A percentile compares a stretch with the other conserved stretches of the same genome.
Conservation (phyloP, 2,113 vertebrate species). For the Platichthys stellatus region DNA sequence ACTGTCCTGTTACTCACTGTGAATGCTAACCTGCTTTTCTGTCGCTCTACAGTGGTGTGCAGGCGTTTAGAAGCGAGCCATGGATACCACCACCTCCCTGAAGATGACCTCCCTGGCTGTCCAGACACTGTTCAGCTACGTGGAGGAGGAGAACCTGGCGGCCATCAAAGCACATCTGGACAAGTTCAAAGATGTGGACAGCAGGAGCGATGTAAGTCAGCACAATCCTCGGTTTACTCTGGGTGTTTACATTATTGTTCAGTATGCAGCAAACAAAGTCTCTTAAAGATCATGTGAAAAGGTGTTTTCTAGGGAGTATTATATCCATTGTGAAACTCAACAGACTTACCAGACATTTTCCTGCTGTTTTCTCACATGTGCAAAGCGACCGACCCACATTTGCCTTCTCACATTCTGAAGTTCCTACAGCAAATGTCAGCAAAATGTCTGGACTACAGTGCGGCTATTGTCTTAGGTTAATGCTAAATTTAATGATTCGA, state of each 20-base stretch:
- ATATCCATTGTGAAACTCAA: neutral
- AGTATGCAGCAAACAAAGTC: slow-evolving; percentile 12
- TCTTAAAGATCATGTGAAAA: slow-evolving; percentile 6
- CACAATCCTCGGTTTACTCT: slow-evolving; percentile 9
- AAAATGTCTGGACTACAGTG: no score
- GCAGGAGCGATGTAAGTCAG: slow-evolving; percentile 92
- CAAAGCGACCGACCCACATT: no score
- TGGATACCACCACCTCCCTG: slow-evolving; percentile 79
- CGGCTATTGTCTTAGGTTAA: no score
- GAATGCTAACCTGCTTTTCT: slow-evolving; percentile 12
- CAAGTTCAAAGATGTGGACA: slow-evolving; percentile 95
- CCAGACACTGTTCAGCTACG: slow-evolving; percentile 92
- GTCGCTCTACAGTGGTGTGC: slow-evolving; percentile 37
- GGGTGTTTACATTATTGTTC: slow-evolving; percentile 1
- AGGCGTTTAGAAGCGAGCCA: slow-evolving; percentile 54
- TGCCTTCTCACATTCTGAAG: no score
- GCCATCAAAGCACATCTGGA: slow-evolving; percentile 93
- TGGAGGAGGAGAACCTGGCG: slow-evolving; percentile 95
- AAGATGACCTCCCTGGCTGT: slow-evolving; percentile 91
- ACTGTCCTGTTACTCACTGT: neutral
- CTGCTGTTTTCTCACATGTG: no score
- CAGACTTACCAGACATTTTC: no score
- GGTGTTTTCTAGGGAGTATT: slow-evolving; percentile 7
- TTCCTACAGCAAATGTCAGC: no score
- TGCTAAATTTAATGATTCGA: no score